Evolutionary conservation across 2,797 vertebrate species (phyloP), one percentile per base, ranked within the genome.

Genomic region (Esox masquinongy): DNA sequence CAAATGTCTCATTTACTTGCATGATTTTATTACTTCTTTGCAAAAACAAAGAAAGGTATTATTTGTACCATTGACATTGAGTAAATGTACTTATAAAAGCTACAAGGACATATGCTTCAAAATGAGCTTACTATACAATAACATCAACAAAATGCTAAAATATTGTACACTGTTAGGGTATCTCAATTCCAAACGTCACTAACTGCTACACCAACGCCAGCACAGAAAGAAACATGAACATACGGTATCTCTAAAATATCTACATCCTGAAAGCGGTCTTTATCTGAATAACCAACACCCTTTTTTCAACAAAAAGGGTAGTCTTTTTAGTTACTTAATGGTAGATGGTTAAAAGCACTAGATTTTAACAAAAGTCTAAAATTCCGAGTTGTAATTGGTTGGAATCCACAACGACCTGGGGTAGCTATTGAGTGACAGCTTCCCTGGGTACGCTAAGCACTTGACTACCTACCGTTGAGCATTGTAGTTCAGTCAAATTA

Each of bases 91-190:
- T 88, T 88, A 90, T 83, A 93, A 85, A 86, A 87, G 86, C 86
- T 89, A 88, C 90, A 90, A 85, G 91, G 88, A 86, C n/a, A 85
- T 75, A 78, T 76, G 85, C 73, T 77, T 88, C 64, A 84, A 92
- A 88, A 80, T 77, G 82, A 90, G 87, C 77, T 82, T 87, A 77
- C 86, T 92, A 90, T 94, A 93, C 92, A 94, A 90, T 84, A 90
- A 88, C 87, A 80, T 84, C 72, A 87, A 66, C 63, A 36, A 79
- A 76, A 74, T 73, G 69, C 53, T 36, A 69, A 19, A 75, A 73
- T 19, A 29, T 77, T 77, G 76, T 78, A 84, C 77, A 89, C 68
- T 80, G 71, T 87, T 47, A 47, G 43, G 5, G 43, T 73, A 83
- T 79, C 88, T 84, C 63, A 78, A 84, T 78, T 88, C 83, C 63